Conservation (phyloP, 2,888 invertebrate genomes). For the Ochropleura plecta region DNA sequence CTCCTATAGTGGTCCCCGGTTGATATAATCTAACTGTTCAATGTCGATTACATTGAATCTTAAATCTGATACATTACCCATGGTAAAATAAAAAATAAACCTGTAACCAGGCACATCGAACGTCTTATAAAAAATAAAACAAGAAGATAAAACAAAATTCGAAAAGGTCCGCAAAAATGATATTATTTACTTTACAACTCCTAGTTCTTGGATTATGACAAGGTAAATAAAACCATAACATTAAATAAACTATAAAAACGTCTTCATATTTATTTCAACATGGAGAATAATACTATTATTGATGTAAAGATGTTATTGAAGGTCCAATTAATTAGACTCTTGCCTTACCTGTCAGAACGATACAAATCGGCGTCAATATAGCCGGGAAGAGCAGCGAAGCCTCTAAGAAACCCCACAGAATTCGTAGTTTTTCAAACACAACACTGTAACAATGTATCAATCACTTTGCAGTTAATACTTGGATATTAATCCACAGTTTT, state of each 20-base stretch:
- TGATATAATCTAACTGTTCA: conserved; percentile 47
- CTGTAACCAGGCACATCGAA: conserved; percentile 2
- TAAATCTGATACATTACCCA: conserved; percentile 1
- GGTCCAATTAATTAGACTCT: conserved; percentile 42
- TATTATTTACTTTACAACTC: background rate
- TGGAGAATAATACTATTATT: conserved; percentile 32
- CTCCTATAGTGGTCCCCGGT: conserved; percentile 42
- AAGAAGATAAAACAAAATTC: conserved; percentile 11
- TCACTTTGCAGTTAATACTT: conserved; percentile 69
- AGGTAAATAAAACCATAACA: conserved; percentile 22
- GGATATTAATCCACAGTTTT: conserved; percentile 62
- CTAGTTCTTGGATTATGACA: background rate
- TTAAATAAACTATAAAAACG: background rate
- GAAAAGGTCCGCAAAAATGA: background rate
- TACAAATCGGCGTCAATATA: conserved; percentile 78
- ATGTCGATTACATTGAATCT: conserved; percentile 26
- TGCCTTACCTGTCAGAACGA: conserved; percentile 83
- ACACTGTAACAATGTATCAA: conserved; percentile 72
- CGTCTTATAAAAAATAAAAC: conserved; percentile 18
- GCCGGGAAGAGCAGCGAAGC: conserved; percentile 72
- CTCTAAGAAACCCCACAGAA: conserved; percentile 76
- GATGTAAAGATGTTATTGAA: conserved; percentile 30
- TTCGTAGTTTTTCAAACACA: conserved; percentile 74
- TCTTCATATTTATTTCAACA: background rate
- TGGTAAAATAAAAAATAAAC: background rate